Conservation (phyloP, 2,113 vertebrate species). For the Pomatorhinus ruficollis region DNA sequence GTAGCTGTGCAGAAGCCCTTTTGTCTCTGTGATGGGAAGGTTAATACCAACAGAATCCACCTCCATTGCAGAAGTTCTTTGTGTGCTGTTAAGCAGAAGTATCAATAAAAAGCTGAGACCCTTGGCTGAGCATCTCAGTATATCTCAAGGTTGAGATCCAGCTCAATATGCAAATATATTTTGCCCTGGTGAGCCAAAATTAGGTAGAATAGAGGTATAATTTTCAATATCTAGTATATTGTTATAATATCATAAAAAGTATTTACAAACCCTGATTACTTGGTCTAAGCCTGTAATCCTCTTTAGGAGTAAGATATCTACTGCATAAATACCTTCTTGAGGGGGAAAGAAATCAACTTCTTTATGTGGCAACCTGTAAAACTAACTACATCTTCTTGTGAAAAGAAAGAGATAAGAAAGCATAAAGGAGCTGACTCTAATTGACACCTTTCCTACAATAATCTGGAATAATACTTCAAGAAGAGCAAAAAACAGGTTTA, state of each 20-base stretch:
- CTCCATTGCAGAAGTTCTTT: background rate
- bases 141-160: background rate
- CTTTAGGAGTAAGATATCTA: background rate
- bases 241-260: background rate
- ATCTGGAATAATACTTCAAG: slow-evolving; percentile 8
- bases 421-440: slow-evolving; percentile 36
- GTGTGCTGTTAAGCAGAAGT: background rate
- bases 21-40: background rate
- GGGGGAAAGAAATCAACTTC: background rate
- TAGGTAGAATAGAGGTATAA: background rate
- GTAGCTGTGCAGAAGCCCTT: background rate
- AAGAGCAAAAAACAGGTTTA: slow-evolving; percentile 3
- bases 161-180: background rate
- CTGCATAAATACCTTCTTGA: background rate
- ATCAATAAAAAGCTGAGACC: background rate
- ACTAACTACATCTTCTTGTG: background rate
- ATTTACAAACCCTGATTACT: slow-evolving; percentile 8
- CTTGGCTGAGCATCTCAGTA: background rate
- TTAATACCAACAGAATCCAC: background rate
- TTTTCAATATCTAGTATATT: background rate
- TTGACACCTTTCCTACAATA: slow-evolving; percentile 26
- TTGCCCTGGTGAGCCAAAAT: background rate
- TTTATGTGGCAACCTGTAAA: background rate
- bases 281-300: slow-evolving; percentile 28
- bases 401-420: slow-evolving; percentile 17